A percentile compares a stretch with the other conserved stretches of the same genome.
These are phyloP conservation scores for Eupithecia tripunctaria DNA, from an alignment of 2,888 invertebrate species.

Conservation along the genomic window DNA sequence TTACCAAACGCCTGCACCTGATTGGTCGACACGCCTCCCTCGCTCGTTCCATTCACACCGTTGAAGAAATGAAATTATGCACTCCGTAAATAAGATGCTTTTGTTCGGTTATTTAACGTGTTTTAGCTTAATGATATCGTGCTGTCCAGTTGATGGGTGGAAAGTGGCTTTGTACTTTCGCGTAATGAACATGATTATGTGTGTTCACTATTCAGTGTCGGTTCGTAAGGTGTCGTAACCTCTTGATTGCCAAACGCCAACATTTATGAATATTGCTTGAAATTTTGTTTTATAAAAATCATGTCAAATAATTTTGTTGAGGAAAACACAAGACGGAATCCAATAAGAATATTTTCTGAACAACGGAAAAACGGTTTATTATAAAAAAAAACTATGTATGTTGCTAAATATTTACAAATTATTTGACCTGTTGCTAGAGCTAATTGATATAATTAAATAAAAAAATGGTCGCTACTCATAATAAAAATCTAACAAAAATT, in stretches of 20 bases:
- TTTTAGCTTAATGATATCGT: constrained; percentile 55
- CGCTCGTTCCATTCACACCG: constrained; percentile 44
- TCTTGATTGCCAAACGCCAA: neutral
- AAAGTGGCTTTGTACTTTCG: constrained; percentile 31
- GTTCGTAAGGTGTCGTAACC: neutral
- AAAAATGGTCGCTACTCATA: too few relatives aligned
- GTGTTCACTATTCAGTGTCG: neutral
- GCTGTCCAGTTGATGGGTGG: constrained; percentile 32
- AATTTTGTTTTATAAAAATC: neutral
- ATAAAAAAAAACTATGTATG: too few relatives aligned
- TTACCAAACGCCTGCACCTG: constrained; percentile 74
- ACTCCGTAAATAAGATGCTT: constrained; percentile 75
- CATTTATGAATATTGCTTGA: neutral
- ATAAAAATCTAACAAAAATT: too few relatives aligned
- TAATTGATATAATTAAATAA: too few relatives aligned
- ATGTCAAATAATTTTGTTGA: neutral
- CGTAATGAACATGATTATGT: neutral
- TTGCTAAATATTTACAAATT: too few relatives aligned
- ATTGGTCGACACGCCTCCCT: constrained; percentile 77
- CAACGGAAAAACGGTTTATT: neutral
- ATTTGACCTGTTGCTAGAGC: too few relatives aligned
- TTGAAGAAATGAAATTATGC: constrained; percentile 79
- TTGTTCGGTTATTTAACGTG: constrained; percentile 67
- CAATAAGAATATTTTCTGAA: neutral
- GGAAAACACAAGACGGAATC: neutral